Evolutionary conservation across 53 echinoderm and acorn worm genomes (phyloP).

Genomic region (Holothuria scabra): DNA sequence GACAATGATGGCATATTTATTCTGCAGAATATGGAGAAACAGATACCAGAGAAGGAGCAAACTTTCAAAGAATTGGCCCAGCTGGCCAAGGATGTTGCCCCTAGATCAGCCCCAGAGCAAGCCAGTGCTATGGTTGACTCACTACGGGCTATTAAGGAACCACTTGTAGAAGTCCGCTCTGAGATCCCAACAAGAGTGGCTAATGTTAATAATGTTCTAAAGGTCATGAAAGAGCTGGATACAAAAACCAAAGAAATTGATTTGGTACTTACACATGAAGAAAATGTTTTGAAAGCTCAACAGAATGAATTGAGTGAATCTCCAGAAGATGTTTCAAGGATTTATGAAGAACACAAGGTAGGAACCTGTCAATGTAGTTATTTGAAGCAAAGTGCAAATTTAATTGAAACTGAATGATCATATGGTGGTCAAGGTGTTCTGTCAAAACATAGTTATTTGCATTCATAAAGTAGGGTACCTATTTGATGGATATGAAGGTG

Average conservation of each 20-base stretch:
- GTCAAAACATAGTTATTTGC: no score
- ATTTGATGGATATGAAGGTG: no score
- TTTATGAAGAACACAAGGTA: constrained; percentile 74
- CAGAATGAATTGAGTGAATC: constrained; percentile 49
- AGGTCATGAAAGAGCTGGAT: constrained; percentile 60
- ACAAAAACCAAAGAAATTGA: constrained; percentile 74
- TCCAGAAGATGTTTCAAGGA: constrained; percentile 51
- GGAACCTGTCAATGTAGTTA: neutral
- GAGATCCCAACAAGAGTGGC: constrained; percentile 59
- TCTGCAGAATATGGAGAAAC: constrained; percentile 72
- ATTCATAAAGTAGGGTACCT: no score
- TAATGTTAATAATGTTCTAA: constrained; percentile 53
- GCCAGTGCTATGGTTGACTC: constrained; percentile 69
- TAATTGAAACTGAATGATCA: no score
- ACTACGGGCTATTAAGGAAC: constrained; percentile 74
- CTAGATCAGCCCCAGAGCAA: constrained; percentile 57
- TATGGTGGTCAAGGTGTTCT: no score
- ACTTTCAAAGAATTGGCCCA: constrained; percentile 85
- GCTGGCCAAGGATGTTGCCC: constrained; percentile 72
- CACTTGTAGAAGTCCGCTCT: constrained; percentile 66
- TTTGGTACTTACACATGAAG: constrained; percentile 72
- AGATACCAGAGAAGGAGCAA: constrained; percentile 76
- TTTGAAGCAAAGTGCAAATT: no score
- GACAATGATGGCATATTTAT: neutral
- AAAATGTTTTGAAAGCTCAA: constrained; percentile 58